Base-by-base conservation (phyloP, 2,888 invertebrate genomes). In the Drosophila affinis region DNA sequence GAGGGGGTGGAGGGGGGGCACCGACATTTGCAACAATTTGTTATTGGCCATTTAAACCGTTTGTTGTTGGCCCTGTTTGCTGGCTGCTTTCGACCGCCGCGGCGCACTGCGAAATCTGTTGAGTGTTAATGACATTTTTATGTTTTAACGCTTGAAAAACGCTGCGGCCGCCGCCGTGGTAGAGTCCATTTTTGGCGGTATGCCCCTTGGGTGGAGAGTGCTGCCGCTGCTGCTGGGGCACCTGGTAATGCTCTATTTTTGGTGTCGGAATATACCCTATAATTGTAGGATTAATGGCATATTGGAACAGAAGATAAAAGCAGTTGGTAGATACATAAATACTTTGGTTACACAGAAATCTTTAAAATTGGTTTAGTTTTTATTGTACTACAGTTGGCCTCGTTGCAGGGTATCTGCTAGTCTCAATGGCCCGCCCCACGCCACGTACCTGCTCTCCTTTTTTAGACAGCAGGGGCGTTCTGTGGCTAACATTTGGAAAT, bases 91-190 rank as follows among this genome's bases (percentile, higher is more conserved):
- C 61, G 72, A 51, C 68, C 79, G 73, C 85, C 65, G 62, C 70
- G 77, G 85, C 67, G 75, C 80, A 76, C 64, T 72, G 85, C 32
- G 65, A 84, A 84, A 84, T 88, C 84, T 84, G 83, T 84, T 84
- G 88, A 88, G 83, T 84, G 83, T 88, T 84, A 84, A 84, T 84
- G 83, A 84, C 83, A 84, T 84, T 84, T 84, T 84, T 84, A 84
- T 84, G 83, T 84, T 88, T 84, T 86, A 78, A 88, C 83, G 86
- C 83, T 86, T 88, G 83, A 86, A 86, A 83, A 72, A 39, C 39
- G 78, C 68, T 76, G 78, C 59, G 77, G 72, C 4, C 39, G 76
- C 68, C 73, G 78, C 55, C 71, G 75, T 69, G 1, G 18, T 18
- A 57, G 65, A 76, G 61, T 62, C 64, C 69, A 70, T 73, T 77